Conservation (phyloP, 2,797 vertebrate genomes). For the Acomys russatus region DNA sequence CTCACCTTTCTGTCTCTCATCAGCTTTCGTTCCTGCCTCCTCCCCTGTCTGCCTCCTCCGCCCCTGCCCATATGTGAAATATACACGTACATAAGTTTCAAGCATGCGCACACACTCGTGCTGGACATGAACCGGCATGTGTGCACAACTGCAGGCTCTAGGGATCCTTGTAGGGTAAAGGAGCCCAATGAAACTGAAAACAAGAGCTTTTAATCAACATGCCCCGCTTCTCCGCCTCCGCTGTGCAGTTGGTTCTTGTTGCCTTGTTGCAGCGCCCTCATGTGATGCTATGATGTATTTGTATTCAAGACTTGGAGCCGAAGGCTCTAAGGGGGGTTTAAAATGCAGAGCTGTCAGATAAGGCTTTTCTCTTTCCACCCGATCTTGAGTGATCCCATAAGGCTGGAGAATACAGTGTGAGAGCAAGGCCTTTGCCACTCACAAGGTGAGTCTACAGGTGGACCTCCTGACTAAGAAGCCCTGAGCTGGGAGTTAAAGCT, state of each 20-base stretch:
- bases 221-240: not conserved
- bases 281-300: constrained; percentile 35
- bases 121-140: not conserved
- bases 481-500: not conserved
- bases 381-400: not conserved
- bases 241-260: not conserved
- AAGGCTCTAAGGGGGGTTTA: not conserved
- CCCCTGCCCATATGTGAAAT: not conserved
- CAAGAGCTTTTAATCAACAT: not conserved
- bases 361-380: not conserved
- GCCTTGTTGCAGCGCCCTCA: constrained; percentile 62
- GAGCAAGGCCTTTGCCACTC: not conserved
- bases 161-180: not conserved
- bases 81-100: not conserved
- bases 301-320: not conserved
- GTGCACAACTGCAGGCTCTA: not conserved
- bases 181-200: not conserved
- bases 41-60: no score
- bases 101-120: not conserved
- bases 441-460: not conserved
- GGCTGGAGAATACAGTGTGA: not conserved
- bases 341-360: rapidly evolving
- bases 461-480: not conserved
- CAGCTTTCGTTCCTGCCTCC: not conserved
- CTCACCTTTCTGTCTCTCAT: not conserved